Conservation (phyloP, 2,888 invertebrate species). For the Pristionchus maxplancki region DNA sequence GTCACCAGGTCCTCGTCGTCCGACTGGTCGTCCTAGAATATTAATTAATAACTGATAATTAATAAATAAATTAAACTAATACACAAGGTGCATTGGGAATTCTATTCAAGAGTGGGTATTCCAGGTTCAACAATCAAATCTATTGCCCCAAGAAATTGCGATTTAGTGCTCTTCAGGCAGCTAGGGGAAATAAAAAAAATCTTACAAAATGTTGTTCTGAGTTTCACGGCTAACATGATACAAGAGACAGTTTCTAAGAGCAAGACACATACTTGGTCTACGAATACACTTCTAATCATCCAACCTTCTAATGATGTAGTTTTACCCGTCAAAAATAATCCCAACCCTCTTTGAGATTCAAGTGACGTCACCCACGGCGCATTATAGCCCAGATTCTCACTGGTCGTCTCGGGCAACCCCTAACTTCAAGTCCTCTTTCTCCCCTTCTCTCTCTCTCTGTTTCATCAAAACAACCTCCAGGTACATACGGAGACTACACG, state of each 20-base stretch:
- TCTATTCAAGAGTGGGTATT: not conserved
- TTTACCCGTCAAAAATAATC: no score
- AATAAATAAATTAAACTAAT: not conserved
- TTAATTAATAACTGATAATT: not conserved
- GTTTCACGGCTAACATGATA: not conserved
- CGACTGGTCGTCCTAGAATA: conserved; percentile 89
- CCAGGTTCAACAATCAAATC: no score
- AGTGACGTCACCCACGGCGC: not conserved
- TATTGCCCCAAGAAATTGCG: no score
- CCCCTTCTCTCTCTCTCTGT: not conserved
- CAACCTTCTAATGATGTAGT: no score
- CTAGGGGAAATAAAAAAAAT: not conserved
- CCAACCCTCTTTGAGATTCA: no score
- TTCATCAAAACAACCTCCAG: not conserved
- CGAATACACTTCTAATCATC: no score
- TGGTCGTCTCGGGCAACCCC: not conserved
- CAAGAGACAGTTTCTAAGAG: no score
- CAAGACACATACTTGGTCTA: no score
- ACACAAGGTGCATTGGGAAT: no score
- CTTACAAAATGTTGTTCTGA: not conserved
- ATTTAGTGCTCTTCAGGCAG: no score
- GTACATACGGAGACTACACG: not conserved
- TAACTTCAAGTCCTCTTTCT: not conserved
- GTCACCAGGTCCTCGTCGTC: conserved; percentile 91
- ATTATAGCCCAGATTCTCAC: not conserved